Evolutionary conservation across 37 sponge, comb jelly and placozoan species (phyloP).

Genomic region (Geodia barretti): DNA sequence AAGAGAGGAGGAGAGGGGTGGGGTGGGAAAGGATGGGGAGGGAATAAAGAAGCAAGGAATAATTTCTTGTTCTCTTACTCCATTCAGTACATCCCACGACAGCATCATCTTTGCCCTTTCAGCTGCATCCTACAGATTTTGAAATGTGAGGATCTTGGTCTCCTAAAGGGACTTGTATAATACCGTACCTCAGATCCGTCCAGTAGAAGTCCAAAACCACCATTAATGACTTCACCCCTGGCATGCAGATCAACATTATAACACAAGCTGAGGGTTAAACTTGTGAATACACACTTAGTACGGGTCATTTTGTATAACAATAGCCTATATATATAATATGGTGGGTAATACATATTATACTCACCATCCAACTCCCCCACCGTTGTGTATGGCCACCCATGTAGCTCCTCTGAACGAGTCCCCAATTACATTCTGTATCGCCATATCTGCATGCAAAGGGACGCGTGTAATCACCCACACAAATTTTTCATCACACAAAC

Average conservation of each 20-base stretch:
- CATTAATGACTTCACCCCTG: slow-evolving; percentile 97
- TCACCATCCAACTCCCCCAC: slow-evolving; percentile 99
- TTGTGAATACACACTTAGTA: no score
- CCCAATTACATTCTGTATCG: slow-evolving; percentile 99
- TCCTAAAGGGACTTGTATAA: neutral
- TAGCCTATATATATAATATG: no score
- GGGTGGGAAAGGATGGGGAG: neutral
- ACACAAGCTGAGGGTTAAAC: no score
- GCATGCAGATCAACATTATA: no score
- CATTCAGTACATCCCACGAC: slow-evolving; percentile 96
- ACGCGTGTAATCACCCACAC: neutral
- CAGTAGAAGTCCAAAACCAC: slow-evolving; percentile 96
- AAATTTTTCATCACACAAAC: neutral
- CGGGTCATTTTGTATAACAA: no score
- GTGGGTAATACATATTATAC: no score
- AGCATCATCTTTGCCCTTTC: slow-evolving; percentile 82
- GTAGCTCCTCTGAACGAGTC: slow-evolving; percentile 94
- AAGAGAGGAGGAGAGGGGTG: neutral
- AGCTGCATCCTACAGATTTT: slow-evolving; percentile 73
- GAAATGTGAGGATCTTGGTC: no score
- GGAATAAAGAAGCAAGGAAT: neutral
- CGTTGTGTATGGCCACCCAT: slow-evolving; percentile 98
- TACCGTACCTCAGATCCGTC: slow-evolving; percentile 86
- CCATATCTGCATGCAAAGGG: slow-evolving; percentile 77
- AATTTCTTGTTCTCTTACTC: slow-evolving; percentile 52